Base-by-base conservation (phyloP, 2,888 invertebrate species). In the Malacosoma neustria region DNA sequence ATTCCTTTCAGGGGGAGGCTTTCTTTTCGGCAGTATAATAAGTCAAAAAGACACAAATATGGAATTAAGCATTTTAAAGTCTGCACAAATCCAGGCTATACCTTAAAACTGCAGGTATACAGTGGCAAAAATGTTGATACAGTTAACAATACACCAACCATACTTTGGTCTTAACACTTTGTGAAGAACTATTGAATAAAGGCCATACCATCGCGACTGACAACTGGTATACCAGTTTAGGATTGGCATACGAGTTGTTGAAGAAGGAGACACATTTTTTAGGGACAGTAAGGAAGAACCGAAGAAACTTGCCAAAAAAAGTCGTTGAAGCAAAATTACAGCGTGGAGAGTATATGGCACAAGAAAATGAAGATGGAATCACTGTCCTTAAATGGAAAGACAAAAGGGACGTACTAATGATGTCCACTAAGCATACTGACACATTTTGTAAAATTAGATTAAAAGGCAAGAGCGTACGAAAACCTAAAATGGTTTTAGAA, bases 211-310 rank as follows among this genome's bases (percentile, higher is more conserved):
- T 62, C 13, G 44, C 41, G 22, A 61, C 58, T 9, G 61, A 64
- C 41, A 64, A 62, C 38, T 61, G 52, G 50, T 61, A 61, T 38
- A 63, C 63, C 29, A 63, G 57, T 44, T 38, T 66, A 11, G 45
- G 55, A 5, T 42, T 68, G 34, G 65, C 59, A 14, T 37, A 55
- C 30, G 30, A 54, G 33, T 45, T 69, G 35, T 39, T 67, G 34
- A 31, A 53, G 7, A 46, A 59, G 35, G 48, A 61, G 31, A 64
- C 61, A 5, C 57, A 67, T 50, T 42, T 64, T 14, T 43, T 61
- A 37, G 64, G 64, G 11, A 68, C 63, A 32, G 34, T 67, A 29
- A 43, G 61, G 43, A 59, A 56, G 47, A 64, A 66, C 41, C 48
- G 60, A 43, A 52, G 43, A 46, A 42, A 48, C 34, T 53, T 66